Base-by-base conservation (phyloP, 1,140 invertebrate species). In the Papilio machaon region DNA sequence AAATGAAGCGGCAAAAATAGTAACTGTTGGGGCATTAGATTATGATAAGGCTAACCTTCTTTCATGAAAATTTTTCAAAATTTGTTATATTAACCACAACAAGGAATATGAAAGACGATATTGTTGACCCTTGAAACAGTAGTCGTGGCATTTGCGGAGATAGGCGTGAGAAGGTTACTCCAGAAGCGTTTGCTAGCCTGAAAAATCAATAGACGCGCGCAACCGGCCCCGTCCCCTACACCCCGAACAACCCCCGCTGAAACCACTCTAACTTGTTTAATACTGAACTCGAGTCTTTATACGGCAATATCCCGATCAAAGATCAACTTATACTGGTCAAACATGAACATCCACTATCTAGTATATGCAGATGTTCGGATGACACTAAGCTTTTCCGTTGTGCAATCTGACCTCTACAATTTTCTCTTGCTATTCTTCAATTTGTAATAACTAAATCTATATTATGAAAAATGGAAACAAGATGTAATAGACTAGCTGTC, bases 151-250 rank as follows among this genome's bases (percentile, higher is more conserved):
- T 87, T 87, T 85, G 82, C 82, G 80, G 88, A 88, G 86, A 88
- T 84, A 84, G 85, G 83, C 75, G 77, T 83, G 82, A 83, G 87
- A 82, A 82, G 83, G 86, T 82, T 81, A 83, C 82, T 83, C 47
- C 52, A 47, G 64, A 70, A 70, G 75, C 82, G 64, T 74, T 82
- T 83, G 81, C 80, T 80, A 47, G 82, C 81, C 75, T 73, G 84
- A 84, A 88, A 91, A 92, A 93, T 93, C 92, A 87, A 93, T 93
- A 92, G 89, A 85, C 91, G 91, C 91, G 91, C 91, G 91, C 91
- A 93, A 70, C 49, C 80, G 77, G 82, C 81, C 78, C 47, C 73
- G 74, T 82, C 74, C 70, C 80, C 47, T 64, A 43, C 83, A 83
- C 73, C 70, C 75, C 78, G 70, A 84, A 43, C 19, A 19, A 52